phyloP scores from a whole-genome alignment of 2,113 vertebrate genomes.

The Larimichthys crocea region DNA sequence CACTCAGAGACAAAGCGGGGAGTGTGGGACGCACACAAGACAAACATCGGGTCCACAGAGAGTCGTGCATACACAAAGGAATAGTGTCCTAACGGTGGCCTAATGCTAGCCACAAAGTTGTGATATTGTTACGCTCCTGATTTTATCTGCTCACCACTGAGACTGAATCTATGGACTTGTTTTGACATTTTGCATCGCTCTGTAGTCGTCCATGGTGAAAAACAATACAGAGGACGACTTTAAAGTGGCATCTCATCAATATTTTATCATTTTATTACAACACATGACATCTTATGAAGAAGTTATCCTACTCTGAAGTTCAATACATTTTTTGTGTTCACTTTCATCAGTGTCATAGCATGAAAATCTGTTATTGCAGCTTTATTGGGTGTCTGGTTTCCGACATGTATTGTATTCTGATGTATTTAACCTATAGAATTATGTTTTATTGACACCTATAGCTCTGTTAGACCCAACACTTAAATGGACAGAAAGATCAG shows the following conservation, averaged over 20 bases:
- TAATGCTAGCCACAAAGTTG: neutral
- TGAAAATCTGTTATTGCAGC: neutral
- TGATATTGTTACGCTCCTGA: neutral
- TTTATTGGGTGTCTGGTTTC: neutral
- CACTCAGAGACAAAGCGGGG: slow-evolving; percentile 5
- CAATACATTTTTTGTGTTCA: neutral
- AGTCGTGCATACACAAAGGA: neutral
- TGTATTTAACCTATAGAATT: neutral
- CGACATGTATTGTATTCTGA: neutral
- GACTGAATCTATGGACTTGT: neutral
- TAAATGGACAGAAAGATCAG: neutral
- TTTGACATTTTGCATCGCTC: neutral
- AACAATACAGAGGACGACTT: neutral
- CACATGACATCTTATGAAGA: no score
- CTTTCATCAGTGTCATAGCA: neutral
- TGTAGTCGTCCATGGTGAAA: neutral
- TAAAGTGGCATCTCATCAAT: neutral
- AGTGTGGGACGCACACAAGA: neutral
- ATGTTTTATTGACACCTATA: neutral
- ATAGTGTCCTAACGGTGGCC: neutral
- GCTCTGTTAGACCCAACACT: neutral
- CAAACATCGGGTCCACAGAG: neutral
- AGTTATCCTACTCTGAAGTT: neutral
- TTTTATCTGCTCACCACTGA: neutral
- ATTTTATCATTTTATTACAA: neutral